These are phyloP conservation scores for Macaria liturata DNA, from an alignment of 2,888 invertebrate species.

Conservation along the genomic window DNA sequence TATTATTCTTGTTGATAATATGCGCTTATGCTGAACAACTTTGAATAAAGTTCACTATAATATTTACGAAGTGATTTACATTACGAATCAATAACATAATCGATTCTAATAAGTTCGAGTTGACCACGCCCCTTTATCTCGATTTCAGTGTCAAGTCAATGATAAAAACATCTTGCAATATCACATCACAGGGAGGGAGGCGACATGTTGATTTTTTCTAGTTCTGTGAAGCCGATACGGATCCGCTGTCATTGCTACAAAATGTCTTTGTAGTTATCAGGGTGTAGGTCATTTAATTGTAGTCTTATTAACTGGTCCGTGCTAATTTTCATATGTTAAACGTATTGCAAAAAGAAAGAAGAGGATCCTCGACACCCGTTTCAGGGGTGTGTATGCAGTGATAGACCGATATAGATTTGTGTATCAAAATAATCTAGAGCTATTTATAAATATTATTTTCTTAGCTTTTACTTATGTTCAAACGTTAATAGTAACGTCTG, in stretches of 20 bases:
- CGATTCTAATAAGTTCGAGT: constrained; percentile 38
- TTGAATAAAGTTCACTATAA: too few relatives aligned
- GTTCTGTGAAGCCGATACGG: constrained; percentile 83
- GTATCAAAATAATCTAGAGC: constrained; percentile 83
- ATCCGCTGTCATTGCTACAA: constrained; percentile 81
- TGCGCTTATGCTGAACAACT: too few relatives aligned
- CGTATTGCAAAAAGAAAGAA: constrained; percentile 69
- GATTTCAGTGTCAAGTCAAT: constrained; percentile 71
- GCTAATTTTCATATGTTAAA: constrained; percentile 71
- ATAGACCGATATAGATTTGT: constrained; percentile 80
- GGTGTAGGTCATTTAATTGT: constrained; percentile 82
- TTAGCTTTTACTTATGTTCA: constrained; percentile 83
- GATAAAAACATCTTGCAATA: constrained; percentile 71
- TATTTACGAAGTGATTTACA: too few relatives aligned
- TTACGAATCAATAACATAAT: constrained; percentile 22
- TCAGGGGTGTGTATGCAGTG: constrained; percentile 82
- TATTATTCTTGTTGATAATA: too few relatives aligned
- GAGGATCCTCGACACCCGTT: constrained; percentile 78
- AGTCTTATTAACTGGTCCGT: constrained; percentile 73
- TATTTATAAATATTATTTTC: constrained; percentile 85
- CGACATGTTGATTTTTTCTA: constrained; percentile 83
- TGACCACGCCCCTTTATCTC: constrained; percentile 60
- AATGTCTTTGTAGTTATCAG: constrained; percentile 83
- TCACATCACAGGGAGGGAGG: constrained; percentile 54
- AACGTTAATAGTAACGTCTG: constrained; percentile 82